phyloP scores from a whole-genome alignment of 1,140 invertebrate genomes.

The Rhizoglyphus robini region DNA sequence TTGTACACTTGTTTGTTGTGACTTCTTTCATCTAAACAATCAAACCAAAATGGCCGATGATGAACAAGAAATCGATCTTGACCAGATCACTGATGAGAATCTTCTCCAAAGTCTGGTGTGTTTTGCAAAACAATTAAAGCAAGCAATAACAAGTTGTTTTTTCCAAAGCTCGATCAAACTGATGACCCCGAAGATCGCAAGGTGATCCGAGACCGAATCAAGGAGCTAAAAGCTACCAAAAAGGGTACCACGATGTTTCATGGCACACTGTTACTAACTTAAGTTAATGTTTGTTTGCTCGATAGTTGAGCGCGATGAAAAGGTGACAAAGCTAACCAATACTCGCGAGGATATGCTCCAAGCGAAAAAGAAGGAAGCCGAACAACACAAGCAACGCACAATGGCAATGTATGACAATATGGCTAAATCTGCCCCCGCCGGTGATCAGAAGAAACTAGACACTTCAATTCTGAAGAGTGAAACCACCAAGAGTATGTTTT shows the following conservation, averaged over 20 bases:
- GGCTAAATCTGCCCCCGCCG: constrained; percentile 30
- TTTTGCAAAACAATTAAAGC: constrained; percentile 5
- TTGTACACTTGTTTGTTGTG: constrained; percentile 3
- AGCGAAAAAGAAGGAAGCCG: constrained; percentile 27
- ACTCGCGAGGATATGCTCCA: constrained; percentile 28
- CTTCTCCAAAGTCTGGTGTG: constrained; percentile 19
- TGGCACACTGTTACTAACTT: no score
- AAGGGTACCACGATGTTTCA: constrained; percentile 14
- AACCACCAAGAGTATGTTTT: background rate
- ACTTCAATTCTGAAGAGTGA: constrained; percentile 25
- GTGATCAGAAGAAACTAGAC: constrained; percentile 27
- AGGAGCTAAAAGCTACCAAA: constrained; percentile 8
- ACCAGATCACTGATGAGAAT: constrained; percentile 21
- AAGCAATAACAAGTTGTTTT: background rate
- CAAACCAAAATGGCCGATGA: background rate
- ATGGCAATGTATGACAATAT: constrained; percentile 33
- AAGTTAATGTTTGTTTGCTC: background rate
- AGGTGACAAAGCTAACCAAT: constrained; percentile 26
- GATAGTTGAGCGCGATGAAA: constrained; percentile 27
- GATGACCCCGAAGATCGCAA: constrained; percentile 20
- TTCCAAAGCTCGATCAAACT: constrained; percentile 15
- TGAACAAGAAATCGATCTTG: constrained; percentile 23
- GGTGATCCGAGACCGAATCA: constrained; percentile 19
- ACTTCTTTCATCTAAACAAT: background rate
- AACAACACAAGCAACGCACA: constrained; percentile 32